These are phyloP conservation scores for Romanogobio albipinnatus DNA, from an alignment of 2,113 vertebrate species.

Conservation along the genomic window DNA sequence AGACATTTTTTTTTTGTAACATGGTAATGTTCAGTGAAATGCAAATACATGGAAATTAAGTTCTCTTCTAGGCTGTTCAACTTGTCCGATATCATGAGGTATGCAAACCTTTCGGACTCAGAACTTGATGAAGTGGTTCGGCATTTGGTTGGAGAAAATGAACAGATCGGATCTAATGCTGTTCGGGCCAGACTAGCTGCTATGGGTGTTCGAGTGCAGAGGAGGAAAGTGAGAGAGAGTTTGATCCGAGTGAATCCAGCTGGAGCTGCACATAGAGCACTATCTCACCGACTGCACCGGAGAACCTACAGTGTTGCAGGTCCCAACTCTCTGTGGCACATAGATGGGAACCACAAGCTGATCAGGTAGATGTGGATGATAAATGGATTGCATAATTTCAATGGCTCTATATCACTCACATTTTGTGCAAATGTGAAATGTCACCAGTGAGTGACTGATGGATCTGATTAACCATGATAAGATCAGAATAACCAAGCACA, in stretches of 20 bases:
- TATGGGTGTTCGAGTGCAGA: conserved; percentile 6
- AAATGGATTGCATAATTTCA: not conserved
- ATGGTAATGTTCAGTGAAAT: not conserved
- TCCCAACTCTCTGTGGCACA: not conserved
- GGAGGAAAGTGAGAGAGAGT: conserved; percentile 33
- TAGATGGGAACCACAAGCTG: not conserved
- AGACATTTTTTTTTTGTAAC: too few species aligned
- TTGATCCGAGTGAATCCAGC: not conserved
- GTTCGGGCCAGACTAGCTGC: conserved; percentile 11
- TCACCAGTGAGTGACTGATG: too few species aligned
- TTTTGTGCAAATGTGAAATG: too few species aligned
- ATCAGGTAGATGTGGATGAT: not conserved
- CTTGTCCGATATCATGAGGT: not conserved
- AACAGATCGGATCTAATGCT: conserved; percentile 31
- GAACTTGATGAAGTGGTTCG: not conserved
- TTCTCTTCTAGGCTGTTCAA: not conserved
- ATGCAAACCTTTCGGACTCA: not conserved
- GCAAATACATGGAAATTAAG: not conserved
- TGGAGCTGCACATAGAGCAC: not conserved
- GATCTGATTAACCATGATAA: too few species aligned
- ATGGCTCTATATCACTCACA: too few species aligned
- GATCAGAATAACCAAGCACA: too few species aligned
- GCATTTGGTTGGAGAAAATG: conserved; percentile 31
- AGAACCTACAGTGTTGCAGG: not conserved
- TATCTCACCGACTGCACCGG: not conserved